phyloP scores from a whole-genome alignment of 2,797 vertebrate genomes.

The Setipinna tenuifilis region DNA sequence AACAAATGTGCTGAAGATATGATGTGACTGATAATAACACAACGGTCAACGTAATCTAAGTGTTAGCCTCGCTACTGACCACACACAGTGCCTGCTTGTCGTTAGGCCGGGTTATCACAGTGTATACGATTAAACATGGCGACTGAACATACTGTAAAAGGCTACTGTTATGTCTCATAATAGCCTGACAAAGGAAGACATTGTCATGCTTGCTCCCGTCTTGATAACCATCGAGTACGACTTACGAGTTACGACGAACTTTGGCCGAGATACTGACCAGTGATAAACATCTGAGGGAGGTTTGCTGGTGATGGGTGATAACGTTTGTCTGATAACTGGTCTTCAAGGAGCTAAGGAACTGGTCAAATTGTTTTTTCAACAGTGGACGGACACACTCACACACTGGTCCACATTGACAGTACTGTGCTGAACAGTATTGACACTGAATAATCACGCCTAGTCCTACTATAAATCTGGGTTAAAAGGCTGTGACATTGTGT shows the following conservation, averaged over 20 bases:
- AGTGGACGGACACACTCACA: neutral
- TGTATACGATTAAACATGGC: neutral
- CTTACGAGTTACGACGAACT: neutral
- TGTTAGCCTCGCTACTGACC: neutral
- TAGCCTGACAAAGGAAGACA: neutral
- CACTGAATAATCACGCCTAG: neutral
- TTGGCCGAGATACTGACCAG: neutral
- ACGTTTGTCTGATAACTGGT: neutral
- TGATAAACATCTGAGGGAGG: neutral
- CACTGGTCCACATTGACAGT: neutral
- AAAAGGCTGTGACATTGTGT: neutral
- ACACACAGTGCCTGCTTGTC: neutral
- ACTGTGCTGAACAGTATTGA: conserved; percentile 12
- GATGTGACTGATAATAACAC: neutral
- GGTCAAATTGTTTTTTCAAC: neutral
- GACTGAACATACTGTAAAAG: neutral
- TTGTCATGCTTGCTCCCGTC: conserved; percentile 9
- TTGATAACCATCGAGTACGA: neutral
- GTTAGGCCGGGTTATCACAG: neutral
- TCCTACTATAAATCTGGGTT: neutral
- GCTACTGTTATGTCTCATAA: neutral
- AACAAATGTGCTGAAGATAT: neutral
- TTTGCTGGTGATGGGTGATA: neutral
- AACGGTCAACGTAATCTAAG: neutral
- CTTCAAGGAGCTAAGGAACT: neutral